Evolutionary conservation across 2,113 vertebrate genomes (phyloP), one percentile per base, ranked within the genome.

Genomic region (Zootoca vivipara): DNA sequence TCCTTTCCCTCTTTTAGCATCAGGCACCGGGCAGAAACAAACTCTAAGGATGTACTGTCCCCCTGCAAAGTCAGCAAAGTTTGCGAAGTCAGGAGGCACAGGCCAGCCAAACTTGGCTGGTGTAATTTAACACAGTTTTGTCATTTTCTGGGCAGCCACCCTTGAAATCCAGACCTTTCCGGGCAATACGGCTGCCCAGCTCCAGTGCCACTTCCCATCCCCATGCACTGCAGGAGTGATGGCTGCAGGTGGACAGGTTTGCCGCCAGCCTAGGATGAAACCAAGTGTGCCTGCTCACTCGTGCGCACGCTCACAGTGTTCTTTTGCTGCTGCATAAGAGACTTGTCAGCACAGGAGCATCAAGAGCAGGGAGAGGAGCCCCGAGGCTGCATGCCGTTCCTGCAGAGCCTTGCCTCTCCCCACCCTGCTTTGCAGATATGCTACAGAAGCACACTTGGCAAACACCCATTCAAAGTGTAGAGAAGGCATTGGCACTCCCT

Each of bases 241-340:
- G 42, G 82, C 18, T 30, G 33, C 78, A 80, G 78, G 85, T 30
- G 33, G 78, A 72, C 77, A 87, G 85, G 67, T 87, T 72, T 81
- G 67, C 85, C 85, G 6, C 13, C 16, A 33, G 77, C 67, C 2
- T 58, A 52, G 72, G 78, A 40, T 20, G 77, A 70, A 72, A 58
- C 33, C 9, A 72, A 80, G 33, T 20, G 24, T 58, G 33, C 77
- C 78, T 81, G 33, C 26, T 72, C 26, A 28, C 67, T 80, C 4
- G 1, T 13, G 22, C n/a, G 8, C 26, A 42, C 7, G 0, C 46
- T 26, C 26, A 0, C 1, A 42, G 65, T 28, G 38, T 4, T 69
- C 35, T 38, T 78, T 33, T 67, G 64, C 28, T 3, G 40, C 22
- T 72, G 24, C 85, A 73, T 78, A 40, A 87, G 52, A 40, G 46